A percentile compares a stretch with the other conserved stretches of the same genome.
Conservation (phyloP, 2,888 invertebrate species). For the Spilarctia lutea region DNA sequence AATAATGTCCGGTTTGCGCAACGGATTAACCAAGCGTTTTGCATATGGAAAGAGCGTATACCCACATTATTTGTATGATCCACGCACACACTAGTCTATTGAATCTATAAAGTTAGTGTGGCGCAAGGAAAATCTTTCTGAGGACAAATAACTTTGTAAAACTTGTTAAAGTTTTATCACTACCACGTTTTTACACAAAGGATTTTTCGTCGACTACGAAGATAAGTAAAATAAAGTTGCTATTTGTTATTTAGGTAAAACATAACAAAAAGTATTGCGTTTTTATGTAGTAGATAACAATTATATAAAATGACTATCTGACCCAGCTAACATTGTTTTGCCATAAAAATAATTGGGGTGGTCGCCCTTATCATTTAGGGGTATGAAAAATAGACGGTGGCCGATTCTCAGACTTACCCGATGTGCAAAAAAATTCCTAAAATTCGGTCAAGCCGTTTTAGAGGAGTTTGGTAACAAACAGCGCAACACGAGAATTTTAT, state of each 20-base stretch:
- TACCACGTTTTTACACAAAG: background rate
- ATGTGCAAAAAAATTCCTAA: too few relatives aligned
- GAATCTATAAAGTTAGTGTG: background rate
- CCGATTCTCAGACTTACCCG: too few relatives aligned
- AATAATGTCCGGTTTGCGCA: background rate
- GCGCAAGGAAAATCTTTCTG: background rate
- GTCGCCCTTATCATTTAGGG: too few relatives aligned
- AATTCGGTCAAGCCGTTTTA: too few relatives aligned
- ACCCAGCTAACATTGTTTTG: too few relatives aligned
- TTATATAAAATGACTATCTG: too few relatives aligned
- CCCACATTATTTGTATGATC: background rate
- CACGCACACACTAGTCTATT: background rate
- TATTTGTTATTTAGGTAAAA: background rate
- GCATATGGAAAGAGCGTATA: background rate
- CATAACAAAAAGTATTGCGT: background rate
- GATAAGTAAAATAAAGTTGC: background rate
- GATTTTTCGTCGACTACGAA: background rate
- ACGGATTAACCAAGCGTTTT: background rate
- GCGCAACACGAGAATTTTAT: too few relatives aligned
- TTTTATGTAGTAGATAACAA: background rate
- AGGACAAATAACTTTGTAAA: background rate
- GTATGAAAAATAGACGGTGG: too few relatives aligned
- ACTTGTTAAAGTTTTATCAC: background rate
- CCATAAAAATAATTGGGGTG: too few relatives aligned
- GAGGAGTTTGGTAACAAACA: too few relatives aligned